phyloP scores from a whole-genome alignment of 2,113 vertebrate genomes.

The Lepisosteus osseus region DNA sequence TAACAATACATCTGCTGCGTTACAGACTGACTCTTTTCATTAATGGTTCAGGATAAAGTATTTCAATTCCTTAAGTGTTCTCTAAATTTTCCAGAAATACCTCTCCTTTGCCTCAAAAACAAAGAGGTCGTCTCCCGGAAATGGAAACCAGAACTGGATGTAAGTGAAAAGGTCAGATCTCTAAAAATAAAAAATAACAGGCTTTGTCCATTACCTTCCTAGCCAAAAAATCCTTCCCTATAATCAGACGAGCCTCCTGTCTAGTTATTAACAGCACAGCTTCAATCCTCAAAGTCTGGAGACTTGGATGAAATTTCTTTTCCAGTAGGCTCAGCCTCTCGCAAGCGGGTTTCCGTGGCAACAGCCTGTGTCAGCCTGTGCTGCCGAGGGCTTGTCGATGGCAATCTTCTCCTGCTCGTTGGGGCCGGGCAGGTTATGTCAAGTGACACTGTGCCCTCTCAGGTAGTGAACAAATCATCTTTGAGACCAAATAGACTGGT shows the following conservation, averaged over 20 bases:
- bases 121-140: conserved; percentile 9
- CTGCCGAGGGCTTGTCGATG: conserved; percentile 37
- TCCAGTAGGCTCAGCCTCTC: conserved; percentile 32
- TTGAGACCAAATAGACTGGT: conserved; percentile 25
- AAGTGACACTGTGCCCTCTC: conserved; percentile 14
- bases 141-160: conserved; percentile 15
- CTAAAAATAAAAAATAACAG: conserved; percentile 21
- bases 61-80: too few species aligned
- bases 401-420: conserved; percentile 42
- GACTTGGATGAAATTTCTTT: conserved; percentile 14
- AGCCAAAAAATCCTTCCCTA: conserved; percentile 18
- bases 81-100: background rate
- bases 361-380: conserved; percentile 38
- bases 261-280: conserved; percentile 16
- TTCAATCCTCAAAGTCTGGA: conserved; percentile 28
- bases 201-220: conserved; percentile 30
- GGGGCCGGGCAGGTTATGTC: conserved; percentile 32
- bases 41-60: too few species aligned
- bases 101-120: background rate
- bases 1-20: too few species aligned
- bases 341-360: conserved; percentile 49
- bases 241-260: conserved; percentile 20
- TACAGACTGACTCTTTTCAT: too few species aligned
- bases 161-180: conserved; percentile 24
- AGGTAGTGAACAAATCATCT: conserved; percentile 14